These are phyloP conservation scores for Capromys pilorides DNA, from an alignment of 2,797 vertebrate species.

Conservation along the genomic window DNA sequence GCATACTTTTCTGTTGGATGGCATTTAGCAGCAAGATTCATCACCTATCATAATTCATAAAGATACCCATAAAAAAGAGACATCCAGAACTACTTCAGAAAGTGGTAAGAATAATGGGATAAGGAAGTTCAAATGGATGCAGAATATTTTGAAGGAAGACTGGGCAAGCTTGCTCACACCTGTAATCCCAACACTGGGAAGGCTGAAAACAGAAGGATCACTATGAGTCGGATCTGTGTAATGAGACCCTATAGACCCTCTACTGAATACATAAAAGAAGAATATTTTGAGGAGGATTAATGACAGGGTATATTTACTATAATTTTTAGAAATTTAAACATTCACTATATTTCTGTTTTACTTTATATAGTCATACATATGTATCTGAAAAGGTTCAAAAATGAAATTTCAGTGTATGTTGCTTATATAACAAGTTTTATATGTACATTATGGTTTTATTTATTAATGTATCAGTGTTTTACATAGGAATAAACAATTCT, in stretches of 20 bases:
- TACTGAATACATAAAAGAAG: no score
- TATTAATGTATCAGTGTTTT: not conserved
- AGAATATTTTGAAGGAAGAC: not conserved
- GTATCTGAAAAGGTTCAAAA: not conserved
- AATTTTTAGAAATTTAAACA: not conserved
- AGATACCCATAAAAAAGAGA: not conserved
- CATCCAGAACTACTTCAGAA: not conserved
- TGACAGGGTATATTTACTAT: not conserved
- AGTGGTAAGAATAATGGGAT: not conserved
- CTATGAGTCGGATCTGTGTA: no score
- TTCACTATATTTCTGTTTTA: not conserved
- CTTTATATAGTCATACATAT: not conserved
- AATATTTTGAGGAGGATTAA: not conserved
- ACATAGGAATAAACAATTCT: not conserved
- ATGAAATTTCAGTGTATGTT: not conserved
- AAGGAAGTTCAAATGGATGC: not conserved
- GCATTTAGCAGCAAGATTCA: not conserved
- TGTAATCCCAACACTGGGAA: no score
- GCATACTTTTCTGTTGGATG: not conserved
- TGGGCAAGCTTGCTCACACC: no score
- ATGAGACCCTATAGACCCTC: no score
- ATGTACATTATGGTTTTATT: not conserved
- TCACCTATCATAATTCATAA: not conserved
- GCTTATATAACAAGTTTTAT: not conserved
- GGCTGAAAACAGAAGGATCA: no score